Conservation (phyloP, 2,797 vertebrate species). For the Protonibea diacanthus region DNA sequence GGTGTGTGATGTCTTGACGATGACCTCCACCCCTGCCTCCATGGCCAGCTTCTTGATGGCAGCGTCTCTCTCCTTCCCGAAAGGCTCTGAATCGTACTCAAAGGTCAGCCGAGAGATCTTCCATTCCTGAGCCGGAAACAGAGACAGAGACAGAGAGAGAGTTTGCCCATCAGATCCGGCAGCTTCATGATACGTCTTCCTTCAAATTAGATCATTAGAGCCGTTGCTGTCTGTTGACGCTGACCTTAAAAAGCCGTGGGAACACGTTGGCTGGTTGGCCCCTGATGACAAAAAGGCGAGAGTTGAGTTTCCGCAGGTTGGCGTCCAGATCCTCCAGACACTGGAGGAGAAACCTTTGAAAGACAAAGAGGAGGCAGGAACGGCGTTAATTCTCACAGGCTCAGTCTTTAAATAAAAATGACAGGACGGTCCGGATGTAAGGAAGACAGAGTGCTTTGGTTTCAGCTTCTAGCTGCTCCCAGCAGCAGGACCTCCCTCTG, state of each 20-base stretch:
- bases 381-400: no score
- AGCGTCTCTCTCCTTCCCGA: conserved; percentile 87
- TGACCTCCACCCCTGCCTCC: conserved; percentile 88
- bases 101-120: conserved; percentile 87
- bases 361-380: no score
- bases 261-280: conserved; percentile 89
- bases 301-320: conserved; percentile 86
- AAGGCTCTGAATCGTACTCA: conserved; percentile 87
- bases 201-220: not conserved
- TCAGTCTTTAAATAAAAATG: no score
- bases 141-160: not conserved
- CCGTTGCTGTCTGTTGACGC: not conserved
- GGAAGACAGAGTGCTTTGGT: no score
- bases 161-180: no score
- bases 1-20: conserved; percentile 86
- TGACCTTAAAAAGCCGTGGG: conserved; percentile 87
- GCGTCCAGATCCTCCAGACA: conserved; percentile 87
- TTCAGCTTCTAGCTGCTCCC: no score
- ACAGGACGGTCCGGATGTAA: no score
- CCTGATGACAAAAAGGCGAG: conserved; percentile 87
- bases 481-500: no score
- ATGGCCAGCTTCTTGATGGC: conserved; percentile 88
- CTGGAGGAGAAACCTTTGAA: conserved; percentile 86
- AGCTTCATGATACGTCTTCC: no score
- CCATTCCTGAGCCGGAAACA: conserved; percentile 79